Conservation (phyloP, 2,888 invertebrate species). For the Germaria angustata region DNA sequence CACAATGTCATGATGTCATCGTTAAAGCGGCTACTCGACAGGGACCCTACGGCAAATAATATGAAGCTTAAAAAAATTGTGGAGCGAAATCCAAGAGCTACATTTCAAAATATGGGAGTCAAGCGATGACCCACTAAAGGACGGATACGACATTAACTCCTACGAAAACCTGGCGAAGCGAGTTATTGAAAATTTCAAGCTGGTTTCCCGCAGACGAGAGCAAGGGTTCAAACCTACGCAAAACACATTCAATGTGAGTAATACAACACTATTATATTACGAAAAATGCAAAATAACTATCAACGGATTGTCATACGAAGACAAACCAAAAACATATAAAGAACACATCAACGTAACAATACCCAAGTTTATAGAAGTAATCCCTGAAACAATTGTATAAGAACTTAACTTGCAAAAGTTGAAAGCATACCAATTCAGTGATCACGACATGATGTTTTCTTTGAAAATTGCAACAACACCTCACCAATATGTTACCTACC, state of each 20-base stretch:
- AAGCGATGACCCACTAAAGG: too few relatives aligned
- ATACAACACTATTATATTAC: constrained; percentile 15
- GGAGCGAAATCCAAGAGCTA: too few relatives aligned
- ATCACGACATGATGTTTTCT: constrained; percentile 20
- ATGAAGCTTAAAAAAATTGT: too few relatives aligned
- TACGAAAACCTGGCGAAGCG: too few relatives aligned
- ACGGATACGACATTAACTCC: too few relatives aligned
- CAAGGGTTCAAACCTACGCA: too few relatives aligned
- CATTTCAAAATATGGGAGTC: too few relatives aligned
- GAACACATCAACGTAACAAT: constrained; percentile 25
- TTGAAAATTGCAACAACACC: constrained; percentile 25
- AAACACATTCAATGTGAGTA: constrained; percentile 1
- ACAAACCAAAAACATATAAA: constrained; percentile 6
- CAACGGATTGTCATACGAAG: background rate
- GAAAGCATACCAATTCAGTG: constrained; percentile 26
- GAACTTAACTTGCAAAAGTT: constrained; percentile 29
- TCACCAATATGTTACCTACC: constrained; percentile 29
- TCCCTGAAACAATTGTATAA: constrained; percentile 31
- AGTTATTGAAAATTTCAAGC: too few relatives aligned
- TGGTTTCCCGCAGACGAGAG: too few relatives aligned
- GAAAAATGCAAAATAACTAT: constrained; percentile 13
- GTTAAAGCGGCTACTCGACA: too few relatives aligned
- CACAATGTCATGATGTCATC: too few relatives aligned
- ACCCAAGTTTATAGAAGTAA: constrained; percentile 22
- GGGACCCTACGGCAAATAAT: too few relatives aligned